Evolutionary conservation across 53 echinoderm and acorn worm genomes (phyloP).

Genomic region (Arbacia lixula): DNA sequence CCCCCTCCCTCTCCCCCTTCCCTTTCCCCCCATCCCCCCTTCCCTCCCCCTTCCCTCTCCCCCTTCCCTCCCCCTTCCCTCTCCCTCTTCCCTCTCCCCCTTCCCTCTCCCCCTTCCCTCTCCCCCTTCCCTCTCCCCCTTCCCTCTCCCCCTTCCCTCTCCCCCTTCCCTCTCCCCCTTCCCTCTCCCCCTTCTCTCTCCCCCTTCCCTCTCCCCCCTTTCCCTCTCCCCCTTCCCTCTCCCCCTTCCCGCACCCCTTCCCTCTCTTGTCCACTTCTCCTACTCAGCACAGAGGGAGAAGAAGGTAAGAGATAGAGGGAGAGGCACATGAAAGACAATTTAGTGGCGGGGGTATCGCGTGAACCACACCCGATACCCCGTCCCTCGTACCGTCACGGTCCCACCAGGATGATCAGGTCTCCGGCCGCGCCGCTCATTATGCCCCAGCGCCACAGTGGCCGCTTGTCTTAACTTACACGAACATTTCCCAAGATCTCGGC

Average conservation of each 20-base stretch:
- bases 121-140: not conserved
- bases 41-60: not conserved
- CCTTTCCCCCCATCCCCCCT: not conserved
- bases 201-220: not conserved
- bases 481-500: slow-evolving; percentile 56
- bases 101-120: not conserved
- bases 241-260: not conserved
- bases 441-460: slow-evolving; percentile 47
- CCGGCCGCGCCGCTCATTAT: slow-evolving; percentile 53
- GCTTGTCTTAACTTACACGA: slow-evolving; percentile 60
- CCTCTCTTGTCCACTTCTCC: not conserved
- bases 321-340: slow-evolving; percentile 49
- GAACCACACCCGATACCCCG: slow-evolving; percentile 48
- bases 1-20: not conserved
- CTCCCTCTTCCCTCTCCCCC: not conserved
- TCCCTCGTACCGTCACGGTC: slow-evolving; percentile 48
- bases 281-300: not conserved
- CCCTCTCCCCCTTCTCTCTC: not conserved
- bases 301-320: not conserved
- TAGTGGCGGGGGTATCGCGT: slow-evolving; percentile 53
- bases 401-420: slow-evolving; percentile 54
- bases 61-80: not conserved
- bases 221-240: not conserved
- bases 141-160: not conserved
- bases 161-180: not conserved